Evolutionary conservation across 2,113 vertebrate genomes (phyloP), one percentile per base, ranked within the genome.

Genomic region (Ophiodon elongatus): DNA sequence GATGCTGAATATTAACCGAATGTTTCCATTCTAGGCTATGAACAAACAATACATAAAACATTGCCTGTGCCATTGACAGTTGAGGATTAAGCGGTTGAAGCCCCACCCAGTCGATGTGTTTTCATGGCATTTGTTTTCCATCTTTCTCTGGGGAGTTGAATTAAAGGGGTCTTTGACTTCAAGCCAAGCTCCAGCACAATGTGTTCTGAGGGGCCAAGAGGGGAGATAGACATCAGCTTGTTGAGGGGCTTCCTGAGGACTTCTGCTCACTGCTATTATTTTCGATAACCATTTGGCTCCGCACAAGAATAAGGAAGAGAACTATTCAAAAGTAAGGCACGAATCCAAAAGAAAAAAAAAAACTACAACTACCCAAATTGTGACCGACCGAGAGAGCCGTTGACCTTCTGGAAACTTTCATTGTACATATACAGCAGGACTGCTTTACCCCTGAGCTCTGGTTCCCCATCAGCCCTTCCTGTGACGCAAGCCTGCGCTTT

Each of bases 401-500:
- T 84, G 83, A 90, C 86, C 88, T 90, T 91, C 84, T 79, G 83
- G 78, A 93, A 91, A 93, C 73, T 79, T 88, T 89, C 31, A 86
- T 82, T 84, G 86, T 82, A 79, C 82, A 82, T 70, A 59, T 84
- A 69, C 45, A 85, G 76, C 64, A 66, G 63, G 25, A 63, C 66
- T 41, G 52, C n/a, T 81, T 78, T 71, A 73, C 37, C 43, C 73
- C 45, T 69, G 85, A 85, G 78, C 78, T 41, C 67, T 84, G 76
- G 62, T 88, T 91, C 88, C 88, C 86, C 78, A 90, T 82, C 86
- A 89, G 74, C 65, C 67, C 64, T 87, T 91, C 77, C 88, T 88
- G 84, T 91, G 84, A 93, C 65, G 71, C 84, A 88, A 80, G 37
- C 1, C 68, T 76, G 47, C 0, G 11, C 75, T 89, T 91, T 92